Evolutionary conservation across 2,888 invertebrate genomes (phyloP).

Genomic region (Rhamphomyia laevipes): DNA sequence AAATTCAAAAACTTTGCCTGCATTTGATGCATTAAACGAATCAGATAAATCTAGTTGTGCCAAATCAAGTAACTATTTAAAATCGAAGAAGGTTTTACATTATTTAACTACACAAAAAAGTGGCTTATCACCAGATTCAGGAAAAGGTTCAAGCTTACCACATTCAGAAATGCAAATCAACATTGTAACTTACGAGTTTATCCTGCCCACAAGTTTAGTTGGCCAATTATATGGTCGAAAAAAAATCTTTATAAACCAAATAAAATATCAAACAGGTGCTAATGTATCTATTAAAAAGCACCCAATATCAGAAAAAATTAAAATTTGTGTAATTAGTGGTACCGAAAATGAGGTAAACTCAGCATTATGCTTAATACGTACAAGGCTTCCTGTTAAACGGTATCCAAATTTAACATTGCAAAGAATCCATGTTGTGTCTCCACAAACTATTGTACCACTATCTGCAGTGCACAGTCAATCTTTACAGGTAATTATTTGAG

Average conservation of each 20-base stretch:
- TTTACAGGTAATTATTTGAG: slow-evolving; percentile 38
- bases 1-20: slow-evolving; percentile 35
- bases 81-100: slow-evolving; percentile 24
- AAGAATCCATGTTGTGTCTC: slow-evolving; percentile 32
- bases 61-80: slow-evolving; percentile 20
- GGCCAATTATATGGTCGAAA: slow-evolving; percentile 79
- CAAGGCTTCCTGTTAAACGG: slow-evolving; percentile 69
- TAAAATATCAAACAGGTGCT: slow-evolving; percentile 67
- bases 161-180: slow-evolving; percentile 29
- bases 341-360: slow-evolving; percentile 64
- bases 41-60: too few species aligned
- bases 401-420: slow-evolving; percentile 68
- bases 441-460: slow-evolving; percentile 35
- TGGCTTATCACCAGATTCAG: slow-evolving; percentile 32
- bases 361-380: slow-evolving; percentile 73
- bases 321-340: slow-evolving; percentile 77
- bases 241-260: slow-evolving; percentile 68
- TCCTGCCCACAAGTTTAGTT: slow-evolving; percentile 61
- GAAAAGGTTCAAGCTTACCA: slow-evolving; percentile 35
- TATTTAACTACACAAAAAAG: slow-evolving; percentile 21
- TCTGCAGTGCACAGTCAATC: slow-evolving; percentile 31
- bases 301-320: slow-evolving; percentile 58
- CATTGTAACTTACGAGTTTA: slow-evolving; percentile 46
- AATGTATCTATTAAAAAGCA: slow-evolving; percentile 62
- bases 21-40: slow-evolving; percentile 10